Evolutionary conservation across 2,113 vertebrate genomes (phyloP).

Genomic region (Apistogramma diplotaenia): DNA sequence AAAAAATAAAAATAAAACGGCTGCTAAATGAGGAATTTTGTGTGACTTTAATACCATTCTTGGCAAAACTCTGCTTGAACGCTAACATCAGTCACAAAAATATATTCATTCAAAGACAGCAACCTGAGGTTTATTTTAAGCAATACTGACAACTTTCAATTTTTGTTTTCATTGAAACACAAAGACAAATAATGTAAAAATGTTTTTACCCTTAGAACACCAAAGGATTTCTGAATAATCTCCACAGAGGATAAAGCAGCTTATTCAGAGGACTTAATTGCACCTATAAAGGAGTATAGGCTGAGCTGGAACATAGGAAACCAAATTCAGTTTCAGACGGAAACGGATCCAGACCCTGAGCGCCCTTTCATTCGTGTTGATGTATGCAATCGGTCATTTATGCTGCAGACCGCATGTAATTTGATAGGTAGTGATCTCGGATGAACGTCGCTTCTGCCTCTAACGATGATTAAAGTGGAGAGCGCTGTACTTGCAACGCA

Average conservation of each 20-base stretch:
- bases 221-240: neutral
- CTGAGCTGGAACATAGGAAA: neutral
- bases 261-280: neutral
- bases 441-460: slow-evolving; percentile 28
- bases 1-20: no score
- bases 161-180: neutral
- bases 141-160: neutral
- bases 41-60: neutral
- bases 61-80: neutral
- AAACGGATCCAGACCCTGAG: neutral
- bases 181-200: neutral
- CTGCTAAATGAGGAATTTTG: neutral
- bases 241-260: neutral
- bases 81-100: neutral
- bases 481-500: neutral
- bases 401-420: slow-evolving; percentile 28
- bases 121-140: neutral
- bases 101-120: neutral
- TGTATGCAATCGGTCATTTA: slow-evolving; percentile 31
- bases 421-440: slow-evolving; percentile 47
- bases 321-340: slow-evolving; percentile 20
- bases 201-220: neutral
- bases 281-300: neutral
- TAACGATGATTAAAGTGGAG: slow-evolving; percentile 58
- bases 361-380: slow-evolving; percentile 24